Evolutionary conservation across 2,113 vertebrate species (phyloP).

Genomic region (Malurus alboscapulatus): DNA sequence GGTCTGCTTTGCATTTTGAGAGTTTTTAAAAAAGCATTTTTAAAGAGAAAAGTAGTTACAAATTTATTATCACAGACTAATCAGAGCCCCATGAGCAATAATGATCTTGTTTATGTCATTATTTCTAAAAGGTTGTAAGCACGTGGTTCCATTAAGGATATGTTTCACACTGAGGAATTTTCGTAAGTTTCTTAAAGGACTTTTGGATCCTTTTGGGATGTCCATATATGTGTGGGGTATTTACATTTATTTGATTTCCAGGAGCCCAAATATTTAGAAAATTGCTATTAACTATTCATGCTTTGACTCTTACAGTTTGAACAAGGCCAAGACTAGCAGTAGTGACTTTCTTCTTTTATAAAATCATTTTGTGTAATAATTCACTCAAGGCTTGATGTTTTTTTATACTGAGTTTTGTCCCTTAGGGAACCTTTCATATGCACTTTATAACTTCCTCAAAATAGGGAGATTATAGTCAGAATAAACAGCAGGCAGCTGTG

Average conservation of each 20-base stretch:
- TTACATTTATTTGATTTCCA: background rate
- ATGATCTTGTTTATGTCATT: background rate
- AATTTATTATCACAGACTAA: background rate
- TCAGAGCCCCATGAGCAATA: background rate
- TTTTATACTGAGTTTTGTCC: background rate
- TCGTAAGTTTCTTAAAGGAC: background rate
- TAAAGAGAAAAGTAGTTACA: background rate
- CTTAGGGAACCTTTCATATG: background rate
- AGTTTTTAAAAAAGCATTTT: background rate
- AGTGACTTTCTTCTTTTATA: background rate
- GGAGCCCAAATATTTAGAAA: background rate
- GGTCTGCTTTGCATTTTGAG: background rate
- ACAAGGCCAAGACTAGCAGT: background rate
- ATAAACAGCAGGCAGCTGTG: slow-evolving; percentile 38
- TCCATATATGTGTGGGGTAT: background rate
- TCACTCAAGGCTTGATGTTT: background rate
- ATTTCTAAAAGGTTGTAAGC: background rate
- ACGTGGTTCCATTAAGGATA: background rate
- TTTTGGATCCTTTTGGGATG: background rate
- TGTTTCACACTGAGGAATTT: background rate
- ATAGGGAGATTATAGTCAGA: slow-evolving; percentile 14
- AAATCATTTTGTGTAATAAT: background rate
- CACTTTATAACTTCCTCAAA: background rate
- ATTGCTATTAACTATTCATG: background rate
- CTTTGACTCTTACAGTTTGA: background rate